Evolutionary conservation across 1,140 invertebrate species (phyloP).

Genomic region (Eufriesea mexicana): DNA sequence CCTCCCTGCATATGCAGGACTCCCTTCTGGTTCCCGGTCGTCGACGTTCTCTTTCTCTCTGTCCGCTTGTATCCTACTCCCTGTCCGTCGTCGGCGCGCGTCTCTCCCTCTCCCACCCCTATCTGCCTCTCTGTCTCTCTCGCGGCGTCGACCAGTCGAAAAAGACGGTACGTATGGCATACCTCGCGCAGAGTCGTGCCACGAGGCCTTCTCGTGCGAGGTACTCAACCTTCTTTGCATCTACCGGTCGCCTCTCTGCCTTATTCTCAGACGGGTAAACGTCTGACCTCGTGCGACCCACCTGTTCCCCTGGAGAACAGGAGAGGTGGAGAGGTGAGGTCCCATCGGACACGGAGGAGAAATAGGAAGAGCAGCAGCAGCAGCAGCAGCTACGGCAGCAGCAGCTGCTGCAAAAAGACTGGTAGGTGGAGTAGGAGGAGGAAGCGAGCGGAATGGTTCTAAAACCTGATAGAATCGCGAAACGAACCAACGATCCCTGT

Average conservation of each 20-base stretch:
- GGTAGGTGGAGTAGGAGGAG: neutral
- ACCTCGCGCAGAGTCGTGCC: slow-evolving; percentile 63
- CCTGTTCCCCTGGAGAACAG: slow-evolving; percentile 42
- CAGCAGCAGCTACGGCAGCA: neutral
- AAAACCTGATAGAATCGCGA: slow-evolving; percentile 24
- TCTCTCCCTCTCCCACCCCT: neutral
- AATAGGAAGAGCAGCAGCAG: slow-evolving; percentile 1
- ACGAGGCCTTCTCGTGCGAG: slow-evolving; percentile 67
- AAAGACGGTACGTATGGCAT: slow-evolving; percentile 63
- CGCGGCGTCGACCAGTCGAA: slow-evolving; percentile 18
- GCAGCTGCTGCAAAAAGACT: neutral
- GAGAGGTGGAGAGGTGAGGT: slow-evolving; percentile 15
- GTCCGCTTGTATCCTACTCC: slow-evolving; percentile 8
- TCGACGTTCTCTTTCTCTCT: slow-evolving; percentile 36
- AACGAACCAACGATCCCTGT: neutral
- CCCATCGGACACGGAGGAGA: slow-evolving; percentile 7
- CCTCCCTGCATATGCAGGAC: slow-evolving; percentile 38
- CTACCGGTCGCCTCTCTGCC: slow-evolving; percentile 53
- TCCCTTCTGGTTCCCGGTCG: slow-evolving; percentile 52
- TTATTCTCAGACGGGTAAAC: slow-evolving; percentile 62
- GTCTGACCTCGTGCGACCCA: slow-evolving; percentile 61
- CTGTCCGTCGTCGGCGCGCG: slow-evolving; percentile 1
- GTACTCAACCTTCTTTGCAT: slow-evolving; percentile 75
- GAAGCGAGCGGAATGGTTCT: slow-evolving; percentile 1
- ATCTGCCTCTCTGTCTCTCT: neutral